These are phyloP conservation scores for Melierax canorus DNA, from an alignment of 2,113 vertebrate genomes.

Conservation along the genomic window DNA sequence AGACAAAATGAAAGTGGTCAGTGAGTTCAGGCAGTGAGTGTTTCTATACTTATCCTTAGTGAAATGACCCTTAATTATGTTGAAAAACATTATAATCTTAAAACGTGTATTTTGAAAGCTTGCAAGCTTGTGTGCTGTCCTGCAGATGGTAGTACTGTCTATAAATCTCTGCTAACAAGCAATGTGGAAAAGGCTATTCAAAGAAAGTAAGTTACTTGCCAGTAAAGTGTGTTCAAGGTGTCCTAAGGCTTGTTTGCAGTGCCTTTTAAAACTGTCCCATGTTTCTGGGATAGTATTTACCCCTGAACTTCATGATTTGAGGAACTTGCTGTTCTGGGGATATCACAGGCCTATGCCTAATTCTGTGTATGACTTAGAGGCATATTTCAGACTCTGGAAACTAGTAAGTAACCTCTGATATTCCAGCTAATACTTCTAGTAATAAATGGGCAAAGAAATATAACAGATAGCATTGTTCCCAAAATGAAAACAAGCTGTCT, in stretches of 20 bases:
- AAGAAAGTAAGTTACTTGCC: neutral
- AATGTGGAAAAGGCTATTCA: neutral
- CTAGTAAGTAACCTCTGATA: neutral
- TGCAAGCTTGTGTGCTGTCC: neutral
- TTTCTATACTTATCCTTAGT: neutral
- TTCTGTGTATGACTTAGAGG: neutral
- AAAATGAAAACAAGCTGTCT: neutral
- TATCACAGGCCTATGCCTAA: neutral
- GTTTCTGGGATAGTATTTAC: neutral
- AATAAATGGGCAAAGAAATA: neutral
- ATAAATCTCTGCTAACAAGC: neutral
- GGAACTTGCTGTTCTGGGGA: neutral
- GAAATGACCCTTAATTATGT: neutral
- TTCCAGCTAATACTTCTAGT: neutral
- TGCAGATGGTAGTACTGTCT: neutral
- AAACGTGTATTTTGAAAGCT: neutral
- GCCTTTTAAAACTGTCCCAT: neutral
- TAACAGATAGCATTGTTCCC: fast-evolving
- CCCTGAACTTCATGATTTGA: neutral
- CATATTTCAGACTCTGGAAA: neutral
- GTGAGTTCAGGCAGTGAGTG: neutral
- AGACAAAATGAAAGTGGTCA: neutral
- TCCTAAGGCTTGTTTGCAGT: neutral
- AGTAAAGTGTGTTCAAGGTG: neutral
- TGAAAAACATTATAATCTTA: neutral